Percentiles rank a stretch among this genome's conserved stretches.
Evolutionary conservation across 2,113 vertebrate species (phyloP).

Genomic region (Sclerurus mexicanus): DNA sequence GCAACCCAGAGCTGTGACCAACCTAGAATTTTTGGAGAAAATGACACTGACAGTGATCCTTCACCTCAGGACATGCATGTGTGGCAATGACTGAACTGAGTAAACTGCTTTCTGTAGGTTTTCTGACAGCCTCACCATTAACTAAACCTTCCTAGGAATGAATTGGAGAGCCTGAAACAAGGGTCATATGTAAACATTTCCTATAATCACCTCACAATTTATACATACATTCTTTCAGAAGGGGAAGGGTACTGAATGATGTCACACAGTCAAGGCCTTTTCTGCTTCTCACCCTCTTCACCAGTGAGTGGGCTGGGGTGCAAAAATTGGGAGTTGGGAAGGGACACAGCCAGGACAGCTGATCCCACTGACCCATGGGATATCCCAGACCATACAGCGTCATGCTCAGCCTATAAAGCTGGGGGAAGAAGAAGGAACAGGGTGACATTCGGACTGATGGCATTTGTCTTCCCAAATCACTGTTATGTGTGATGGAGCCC

Average conservation of each 20-base stretch:
- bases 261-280: neutral
- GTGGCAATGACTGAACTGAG: neutral
- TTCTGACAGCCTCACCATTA: neutral
- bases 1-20: neutral
- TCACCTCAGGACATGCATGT: neutral
- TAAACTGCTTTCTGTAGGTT: neutral
- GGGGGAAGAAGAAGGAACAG: neutral
- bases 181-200: neutral
- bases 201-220: neutral
- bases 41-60: neutral
- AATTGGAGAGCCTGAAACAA: neutral
- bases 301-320: neutral
- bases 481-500: rapidly evolving
- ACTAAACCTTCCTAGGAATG: neutral
- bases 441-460: neutral
- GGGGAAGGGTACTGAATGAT: neutral
- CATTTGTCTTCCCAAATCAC: neutral
- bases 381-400: rapidly evolving
- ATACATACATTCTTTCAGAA: neutral
- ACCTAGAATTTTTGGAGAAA: neutral
- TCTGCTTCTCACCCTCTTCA: neutral
- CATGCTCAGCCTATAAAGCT: neutral
- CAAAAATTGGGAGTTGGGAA: neutral
- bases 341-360: neutral
- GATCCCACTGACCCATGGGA: neutral